Conservation (phyloP, 2,797 vertebrate species). For the Galago senegalensis region DNA sequence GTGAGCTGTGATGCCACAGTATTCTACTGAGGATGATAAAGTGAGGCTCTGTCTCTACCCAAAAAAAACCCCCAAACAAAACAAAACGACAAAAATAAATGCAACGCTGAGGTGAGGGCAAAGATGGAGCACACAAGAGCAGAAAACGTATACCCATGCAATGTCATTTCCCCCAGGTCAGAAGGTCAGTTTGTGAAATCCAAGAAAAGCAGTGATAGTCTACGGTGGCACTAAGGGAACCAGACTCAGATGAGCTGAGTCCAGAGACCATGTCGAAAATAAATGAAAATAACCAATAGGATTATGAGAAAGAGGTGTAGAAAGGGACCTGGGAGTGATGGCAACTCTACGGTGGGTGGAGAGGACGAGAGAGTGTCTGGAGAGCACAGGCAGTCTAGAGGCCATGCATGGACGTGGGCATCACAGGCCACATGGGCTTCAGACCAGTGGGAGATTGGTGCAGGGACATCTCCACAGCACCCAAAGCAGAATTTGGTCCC, state of each 20-base stretch:
- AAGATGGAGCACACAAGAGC: background rate
- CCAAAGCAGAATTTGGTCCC: background rate
- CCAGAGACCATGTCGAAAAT: background rate
- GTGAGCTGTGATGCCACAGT: too few species aligned
- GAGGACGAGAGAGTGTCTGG: fast-evolving
- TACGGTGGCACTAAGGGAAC: background rate
- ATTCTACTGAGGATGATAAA: too few species aligned
- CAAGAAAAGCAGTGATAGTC: background rate
- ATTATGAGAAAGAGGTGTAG: background rate
- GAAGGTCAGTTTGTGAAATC: background rate
- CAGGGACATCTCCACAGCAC: background rate
- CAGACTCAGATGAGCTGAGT: background rate
- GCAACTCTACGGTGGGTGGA: fast-evolving
- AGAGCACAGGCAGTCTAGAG: background rate
- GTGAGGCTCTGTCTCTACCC: too few species aligned
- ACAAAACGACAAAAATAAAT: background rate
- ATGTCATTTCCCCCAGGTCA: too few species aligned
- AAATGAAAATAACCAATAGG: background rate
- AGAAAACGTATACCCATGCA: fast-evolving
- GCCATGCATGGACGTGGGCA: too few species aligned
- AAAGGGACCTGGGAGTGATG: background rate
- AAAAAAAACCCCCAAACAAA: too few species aligned
- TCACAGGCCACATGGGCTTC: background rate
- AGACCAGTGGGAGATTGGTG: background rate
- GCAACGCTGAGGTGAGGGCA: background rate